Evolutionary conservation across 2,797 vertebrate species (phyloP), one percentile per base, ranked within the genome.

Genomic region (Valencia hispanica): DNA sequence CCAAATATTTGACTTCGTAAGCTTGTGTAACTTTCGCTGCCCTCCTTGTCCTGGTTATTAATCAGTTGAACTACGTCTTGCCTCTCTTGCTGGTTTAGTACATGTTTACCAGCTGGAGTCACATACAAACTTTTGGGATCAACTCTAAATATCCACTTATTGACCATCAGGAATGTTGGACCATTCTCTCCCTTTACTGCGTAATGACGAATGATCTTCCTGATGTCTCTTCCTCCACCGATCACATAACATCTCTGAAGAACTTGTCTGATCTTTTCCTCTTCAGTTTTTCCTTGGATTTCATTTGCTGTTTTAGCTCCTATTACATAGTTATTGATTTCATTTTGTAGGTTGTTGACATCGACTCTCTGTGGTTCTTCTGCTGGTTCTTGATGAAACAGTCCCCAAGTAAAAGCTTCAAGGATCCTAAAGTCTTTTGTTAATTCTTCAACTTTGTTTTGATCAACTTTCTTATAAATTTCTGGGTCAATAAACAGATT

Each of bases 361-460:
- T 0, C 0, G 0, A 80, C 12, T 68, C 11, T 79, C 0, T 0
- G 0, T 3, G 66, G 20, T 12, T 22, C 14, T 47, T 8, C 1
- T 1, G 9, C 14, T 47, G 2, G n/a, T 0, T 82, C 63, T 15
- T 12, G 9, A 0, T 78, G 18, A 79, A 91, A 89, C 14, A 88
- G 22, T 41, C 18, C 90, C 87, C 87, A 89, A 2, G 83, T n/a
- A 27, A 89, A 3, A 48, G 30, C 78, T 61, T 91, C 30, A 0
- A 89, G 32, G 10, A 41, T 32, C 45, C 72, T 2, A 36, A 1
- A 30, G 5, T 30, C 72, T 8, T 66, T 6, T n/a, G 1, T 74
- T 0, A 34, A 48, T 50, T 22, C 0, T 0, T 9, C 1, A 3
- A 34, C 12, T 0, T 41, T 22, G 34, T 70, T 48, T 59, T 68